Percentiles rank a stretch among this genome's conserved stretches.
These are phyloP conservation scores for Nasonia vitripennis DNA, from an alignment of 1,140 invertebrate genomes.

Conservation along the genomic window DNA sequence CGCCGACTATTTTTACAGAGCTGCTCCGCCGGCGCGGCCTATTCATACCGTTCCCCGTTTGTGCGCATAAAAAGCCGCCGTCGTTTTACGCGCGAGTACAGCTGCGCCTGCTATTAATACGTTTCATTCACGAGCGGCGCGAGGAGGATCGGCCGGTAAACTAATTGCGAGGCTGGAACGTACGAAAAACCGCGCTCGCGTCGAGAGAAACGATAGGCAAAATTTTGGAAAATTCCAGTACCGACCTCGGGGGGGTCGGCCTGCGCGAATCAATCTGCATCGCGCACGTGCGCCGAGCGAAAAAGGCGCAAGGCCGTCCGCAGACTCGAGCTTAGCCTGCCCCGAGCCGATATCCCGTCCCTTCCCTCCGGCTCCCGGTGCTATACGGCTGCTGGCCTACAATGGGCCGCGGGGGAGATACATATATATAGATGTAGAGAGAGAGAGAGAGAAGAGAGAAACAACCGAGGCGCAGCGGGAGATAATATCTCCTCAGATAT, in stretches of 20 bases:
- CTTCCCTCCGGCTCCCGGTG: background rate
- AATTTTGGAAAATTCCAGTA: background rate
- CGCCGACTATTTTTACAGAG: background rate
- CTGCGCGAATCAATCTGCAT: too few relatives aligned
- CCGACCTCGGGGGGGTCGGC: too few relatives aligned
- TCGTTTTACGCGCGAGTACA: background rate
- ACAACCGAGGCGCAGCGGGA: background rate
- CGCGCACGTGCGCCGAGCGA: too few relatives aligned
- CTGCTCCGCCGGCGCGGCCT: too few relatives aligned
- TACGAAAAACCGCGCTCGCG: too few relatives aligned
- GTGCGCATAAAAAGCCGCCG: background rate
- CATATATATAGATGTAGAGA: too few relatives aligned
- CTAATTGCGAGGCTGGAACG: too few relatives aligned
- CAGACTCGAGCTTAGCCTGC: background rate
- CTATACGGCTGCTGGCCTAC: background rate
- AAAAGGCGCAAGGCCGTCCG: background rate
- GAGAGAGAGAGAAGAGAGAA: background rate
- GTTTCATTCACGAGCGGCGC: background rate
- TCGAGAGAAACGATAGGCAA: background rate
- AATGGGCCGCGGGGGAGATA: background rate
- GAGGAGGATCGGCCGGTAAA: too few relatives aligned
- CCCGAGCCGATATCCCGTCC: too few relatives aligned
- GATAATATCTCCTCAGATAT: conserved; percentile 5
- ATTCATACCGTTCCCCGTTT: background rate
- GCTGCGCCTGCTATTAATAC: background rate